These are phyloP conservation scores for Charina bottae DNA, from an alignment of 2,113 vertebrate species.

Conservation along the genomic window DNA sequence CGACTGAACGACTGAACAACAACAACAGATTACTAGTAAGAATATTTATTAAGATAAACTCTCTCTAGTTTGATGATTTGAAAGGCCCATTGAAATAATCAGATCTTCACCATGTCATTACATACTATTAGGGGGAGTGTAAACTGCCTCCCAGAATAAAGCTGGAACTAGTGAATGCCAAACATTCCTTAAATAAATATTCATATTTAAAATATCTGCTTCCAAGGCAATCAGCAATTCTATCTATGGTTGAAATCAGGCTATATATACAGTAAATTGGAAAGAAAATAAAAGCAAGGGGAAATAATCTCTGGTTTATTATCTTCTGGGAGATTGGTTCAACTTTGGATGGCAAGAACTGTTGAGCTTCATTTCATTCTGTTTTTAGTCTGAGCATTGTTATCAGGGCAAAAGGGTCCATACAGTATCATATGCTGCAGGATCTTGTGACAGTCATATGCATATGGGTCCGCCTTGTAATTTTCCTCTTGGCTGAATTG, in stretches of 20 bases:
- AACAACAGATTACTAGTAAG: conserved; percentile 35
- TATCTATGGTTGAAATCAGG: background rate
- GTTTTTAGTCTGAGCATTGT: background rate
- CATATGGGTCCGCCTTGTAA: conserved; percentile 3
- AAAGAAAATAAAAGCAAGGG: background rate
- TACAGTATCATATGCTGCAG: conserved; percentile 9
- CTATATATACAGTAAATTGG: background rate
- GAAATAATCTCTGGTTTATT: background rate
- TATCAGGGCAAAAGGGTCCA: background rate
- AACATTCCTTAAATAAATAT: background rate
- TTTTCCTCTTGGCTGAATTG: conserved; percentile 48
- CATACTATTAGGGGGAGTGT: background rate
- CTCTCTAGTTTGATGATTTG: background rate
- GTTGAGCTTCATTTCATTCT: conserved; percentile 12
- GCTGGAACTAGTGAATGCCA: background rate
- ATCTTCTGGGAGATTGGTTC: background rate
- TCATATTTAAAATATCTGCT: background rate
- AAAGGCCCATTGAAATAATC: background rate
- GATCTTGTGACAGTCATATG: conserved; percentile 14
- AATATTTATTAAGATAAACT: conserved; percentile 18
- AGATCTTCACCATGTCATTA: background rate
- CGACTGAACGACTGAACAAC: too few species aligned
- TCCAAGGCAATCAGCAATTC: background rate
- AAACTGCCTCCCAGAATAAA: background rate
- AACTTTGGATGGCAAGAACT: background rate